A percentile compares a stretch with the other conserved stretches of the same genome.
Conservation (phyloP, 2,797 vertebrate genomes). For the Labeo calbasu region DNA sequence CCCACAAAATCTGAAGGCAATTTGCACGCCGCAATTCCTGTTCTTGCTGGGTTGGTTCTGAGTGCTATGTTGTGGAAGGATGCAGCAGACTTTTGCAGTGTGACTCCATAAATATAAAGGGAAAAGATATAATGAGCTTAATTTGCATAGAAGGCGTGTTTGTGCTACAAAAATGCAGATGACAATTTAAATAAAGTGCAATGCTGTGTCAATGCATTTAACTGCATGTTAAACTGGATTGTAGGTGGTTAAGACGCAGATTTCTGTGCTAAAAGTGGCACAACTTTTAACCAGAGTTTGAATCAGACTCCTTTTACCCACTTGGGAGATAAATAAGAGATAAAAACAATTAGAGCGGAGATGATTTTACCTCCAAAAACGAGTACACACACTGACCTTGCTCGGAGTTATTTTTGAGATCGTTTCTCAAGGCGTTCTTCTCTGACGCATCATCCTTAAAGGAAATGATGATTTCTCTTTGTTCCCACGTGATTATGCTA, state of each 20-base stretch:
- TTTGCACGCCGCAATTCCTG: conserved; percentile 6
- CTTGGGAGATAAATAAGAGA: conserved; percentile 10
- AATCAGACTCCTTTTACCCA: neutral
- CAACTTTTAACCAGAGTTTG: neutral
- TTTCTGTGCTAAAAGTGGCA: neutral
- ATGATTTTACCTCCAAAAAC: conserved; percentile 12
- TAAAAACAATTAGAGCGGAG: conserved; percentile 23
- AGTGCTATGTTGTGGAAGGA: neutral
- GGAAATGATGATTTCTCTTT: conserved; percentile 48
- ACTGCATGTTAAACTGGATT: neutral
- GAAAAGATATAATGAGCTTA: conserved; percentile 21
- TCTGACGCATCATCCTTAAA: conserved; percentile 37
- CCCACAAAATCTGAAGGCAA: conserved; percentile 25
- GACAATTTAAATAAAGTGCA: conserved; percentile 10
- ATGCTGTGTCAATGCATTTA: neutral
- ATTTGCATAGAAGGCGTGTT: conserved; percentile 33
- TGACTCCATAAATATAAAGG: conserved; percentile 31
- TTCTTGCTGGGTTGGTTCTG: neutral
- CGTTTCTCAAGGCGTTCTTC: conserved; percentile 45
- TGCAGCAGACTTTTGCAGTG: neutral
- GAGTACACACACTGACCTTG: conserved; percentile 41
- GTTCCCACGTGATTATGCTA: conserved; percentile 59
- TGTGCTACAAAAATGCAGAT: neutral
- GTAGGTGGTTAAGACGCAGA: neutral
- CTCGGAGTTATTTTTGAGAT: conserved; percentile 43